phyloP scores from a whole-genome alignment of 2,113 vertebrate species.

The Delphinapterus leucas region DNA sequence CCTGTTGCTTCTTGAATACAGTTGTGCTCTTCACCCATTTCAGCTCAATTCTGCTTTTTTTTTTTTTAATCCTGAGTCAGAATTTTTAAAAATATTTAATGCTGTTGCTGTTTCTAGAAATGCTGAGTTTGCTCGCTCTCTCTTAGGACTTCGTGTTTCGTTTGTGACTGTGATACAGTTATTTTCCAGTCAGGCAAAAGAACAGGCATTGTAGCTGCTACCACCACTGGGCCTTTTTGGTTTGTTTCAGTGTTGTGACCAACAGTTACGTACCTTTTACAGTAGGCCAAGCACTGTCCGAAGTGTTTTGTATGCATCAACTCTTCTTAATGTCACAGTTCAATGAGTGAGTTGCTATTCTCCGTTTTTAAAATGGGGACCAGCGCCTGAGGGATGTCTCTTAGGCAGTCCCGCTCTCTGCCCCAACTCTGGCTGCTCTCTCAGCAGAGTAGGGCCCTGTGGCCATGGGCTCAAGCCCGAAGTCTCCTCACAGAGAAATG shows the following conservation, averaged over 20 bases:
- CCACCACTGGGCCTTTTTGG: neutral
- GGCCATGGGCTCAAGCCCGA: neutral
- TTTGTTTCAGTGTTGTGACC: rapidly evolving
- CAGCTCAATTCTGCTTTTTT: neutral
- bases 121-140: conserved; percentile 46
- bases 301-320: neutral
- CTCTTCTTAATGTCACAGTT: neutral
- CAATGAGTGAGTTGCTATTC: neutral
- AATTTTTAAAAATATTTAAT: conserved; percentile 45
- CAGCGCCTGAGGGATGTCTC: neutral
- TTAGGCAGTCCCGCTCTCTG: neutral
- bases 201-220: conserved; percentile 37
- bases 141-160: conserved; percentile 7
- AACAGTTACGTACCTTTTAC: rapidly evolving
- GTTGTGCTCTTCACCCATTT: neutral
- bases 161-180: conserved; percentile 40
- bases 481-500: neutral
- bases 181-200: conserved; percentile 22
- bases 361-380: neutral
- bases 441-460: neutral
- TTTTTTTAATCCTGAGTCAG: neutral
- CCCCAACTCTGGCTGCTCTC: neutral
- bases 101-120: conserved; percentile 45
- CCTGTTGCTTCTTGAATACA: neutral
- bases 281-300: neutral